These are phyloP conservation scores for Myripristis jacobus DNA, from an alignment of 2,797 vertebrate genomes.

Conservation along the genomic window DNA sequence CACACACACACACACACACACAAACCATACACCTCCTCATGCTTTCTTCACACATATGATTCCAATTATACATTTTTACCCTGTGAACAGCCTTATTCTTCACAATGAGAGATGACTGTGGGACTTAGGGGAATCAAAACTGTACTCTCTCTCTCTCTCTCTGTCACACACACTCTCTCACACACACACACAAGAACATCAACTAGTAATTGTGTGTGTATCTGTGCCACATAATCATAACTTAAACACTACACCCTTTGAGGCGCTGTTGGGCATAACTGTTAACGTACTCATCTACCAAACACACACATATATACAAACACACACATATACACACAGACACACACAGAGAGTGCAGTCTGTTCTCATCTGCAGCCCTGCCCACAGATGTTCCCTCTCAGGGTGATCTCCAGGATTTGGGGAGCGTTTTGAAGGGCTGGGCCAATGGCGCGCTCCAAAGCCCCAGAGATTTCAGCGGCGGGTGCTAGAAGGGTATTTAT, in stretches of 20 bases:
- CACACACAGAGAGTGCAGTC: slow-evolving; percentile 39
- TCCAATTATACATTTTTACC: slow-evolving; percentile 57
- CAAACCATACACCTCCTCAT: slow-evolving; percentile 22
- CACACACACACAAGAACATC: slow-evolving; percentile 21
- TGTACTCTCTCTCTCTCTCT: too few species aligned
- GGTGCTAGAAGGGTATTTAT: slow-evolving; percentile 59
- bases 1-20: slow-evolving; percentile 16
- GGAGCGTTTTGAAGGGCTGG: slow-evolving; percentile 70
- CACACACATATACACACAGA: slow-evolving; percentile 21
- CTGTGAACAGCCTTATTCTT: slow-evolving; percentile 38
- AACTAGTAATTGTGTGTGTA: not conserved
- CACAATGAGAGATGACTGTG: slow-evolving; percentile 48
- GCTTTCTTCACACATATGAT: slow-evolving; percentile 58
- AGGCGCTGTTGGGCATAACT: slow-evolving; percentile 41
- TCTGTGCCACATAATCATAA: slow-evolving; percentile 27
- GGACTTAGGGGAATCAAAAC: slow-evolving; percentile 49
- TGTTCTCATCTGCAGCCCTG: slow-evolving; percentile 65
- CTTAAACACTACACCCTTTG: slow-evolving; percentile 7
- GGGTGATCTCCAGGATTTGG: slow-evolving; percentile 75
- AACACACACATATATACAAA: slow-evolving; percentile 21
- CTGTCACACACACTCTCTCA: not conserved
- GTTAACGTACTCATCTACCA: slow-evolving; percentile 33
- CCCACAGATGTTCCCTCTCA: slow-evolving; percentile 79
- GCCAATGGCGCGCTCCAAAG: slow-evolving; percentile 72
- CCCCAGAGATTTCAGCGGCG: slow-evolving; percentile 68